phyloP scores from a whole-genome alignment of 2,797 vertebrate species.

The Alexandromys oeconomus region DNA sequence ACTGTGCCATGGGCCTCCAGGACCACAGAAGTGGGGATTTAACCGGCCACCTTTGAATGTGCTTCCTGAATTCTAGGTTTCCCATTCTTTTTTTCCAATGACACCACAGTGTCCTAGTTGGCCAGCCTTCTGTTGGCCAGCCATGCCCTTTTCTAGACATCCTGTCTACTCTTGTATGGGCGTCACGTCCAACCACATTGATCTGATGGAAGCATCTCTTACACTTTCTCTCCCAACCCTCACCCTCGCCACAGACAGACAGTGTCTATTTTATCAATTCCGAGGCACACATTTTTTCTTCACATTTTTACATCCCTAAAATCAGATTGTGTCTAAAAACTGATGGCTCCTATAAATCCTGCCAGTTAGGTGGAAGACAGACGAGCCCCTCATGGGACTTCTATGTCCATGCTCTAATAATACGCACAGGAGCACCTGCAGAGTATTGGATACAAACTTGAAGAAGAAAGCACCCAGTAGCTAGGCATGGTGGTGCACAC shows the following conservation, averaged over 20 bases:
- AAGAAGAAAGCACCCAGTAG: constrained; percentile 15
- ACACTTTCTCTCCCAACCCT: constrained; percentile 37
- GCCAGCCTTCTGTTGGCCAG: background rate
- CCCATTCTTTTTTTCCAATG: background rate
- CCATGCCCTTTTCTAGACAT: background rate
- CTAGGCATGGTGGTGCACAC: no score
- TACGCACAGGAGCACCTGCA: background rate
- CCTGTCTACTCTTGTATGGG: background rate
- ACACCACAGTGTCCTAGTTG: background rate
- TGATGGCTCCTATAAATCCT: background rate
- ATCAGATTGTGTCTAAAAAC: constrained; percentile 31
- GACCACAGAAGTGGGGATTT: background rate
- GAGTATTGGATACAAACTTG: constrained; percentile 1
- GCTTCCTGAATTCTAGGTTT: background rate
- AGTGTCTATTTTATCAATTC: constrained; percentile 10
- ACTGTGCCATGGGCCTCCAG: background rate
- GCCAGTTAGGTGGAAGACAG: background rate
- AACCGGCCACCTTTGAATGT: background rate
- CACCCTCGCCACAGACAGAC: background rate
- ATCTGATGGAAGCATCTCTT: constrained; percentile 15
- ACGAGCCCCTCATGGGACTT: background rate
- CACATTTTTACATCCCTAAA: constrained; percentile 17
- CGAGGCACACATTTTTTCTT: background rate
- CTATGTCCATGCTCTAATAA: background rate
- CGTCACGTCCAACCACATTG: background rate